Percentiles rank a stretch among this genome's conserved stretches.
These are phyloP conservation scores for Exocentrus adspersus DNA, from an alignment of 2,888 invertebrate genomes.

Conservation along the genomic window DNA sequence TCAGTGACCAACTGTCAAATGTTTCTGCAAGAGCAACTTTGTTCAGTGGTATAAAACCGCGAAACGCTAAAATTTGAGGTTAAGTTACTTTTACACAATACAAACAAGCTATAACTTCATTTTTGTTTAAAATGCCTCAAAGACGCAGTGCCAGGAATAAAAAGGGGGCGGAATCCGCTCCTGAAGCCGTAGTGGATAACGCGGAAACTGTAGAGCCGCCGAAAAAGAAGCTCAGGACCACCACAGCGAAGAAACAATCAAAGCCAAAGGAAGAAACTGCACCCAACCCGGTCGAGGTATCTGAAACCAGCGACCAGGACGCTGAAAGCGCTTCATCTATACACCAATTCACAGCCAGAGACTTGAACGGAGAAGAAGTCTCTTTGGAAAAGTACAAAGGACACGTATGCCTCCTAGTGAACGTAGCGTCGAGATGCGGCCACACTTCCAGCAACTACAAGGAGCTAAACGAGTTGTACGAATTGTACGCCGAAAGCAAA, in stretches of 20 bases:
- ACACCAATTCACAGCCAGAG: conserved; percentile 82
- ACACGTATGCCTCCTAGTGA: conserved; percentile 85
- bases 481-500: conserved; percentile 74
- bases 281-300: too few species aligned
- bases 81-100: background rate
- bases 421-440: conserved; percentile 90
- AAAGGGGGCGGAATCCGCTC: conserved; percentile 3
- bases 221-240: conserved; percentile 72
- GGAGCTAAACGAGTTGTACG: conserved; percentile 77
- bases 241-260: too few species aligned
- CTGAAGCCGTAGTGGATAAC: background rate
- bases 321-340: conserved; percentile 71
- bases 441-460: conserved; percentile 85
- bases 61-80: too few species aligned
- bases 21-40: too few species aligned
- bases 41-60: too few species aligned
- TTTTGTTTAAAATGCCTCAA: conserved; percentile 38
- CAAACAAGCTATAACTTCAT: conserved; percentile 5
- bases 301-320: conserved; percentile 70
- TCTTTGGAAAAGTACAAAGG: conserved; percentile 82
- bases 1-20: too few species aligned
- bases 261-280: too few species aligned
- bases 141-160: conserved; percentile 35
- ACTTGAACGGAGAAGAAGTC: conserved; percentile 84
- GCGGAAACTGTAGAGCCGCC: conserved; percentile 1